Conservation (phyloP, 2,888 invertebrate species). For the Aquatica leii region DNA sequence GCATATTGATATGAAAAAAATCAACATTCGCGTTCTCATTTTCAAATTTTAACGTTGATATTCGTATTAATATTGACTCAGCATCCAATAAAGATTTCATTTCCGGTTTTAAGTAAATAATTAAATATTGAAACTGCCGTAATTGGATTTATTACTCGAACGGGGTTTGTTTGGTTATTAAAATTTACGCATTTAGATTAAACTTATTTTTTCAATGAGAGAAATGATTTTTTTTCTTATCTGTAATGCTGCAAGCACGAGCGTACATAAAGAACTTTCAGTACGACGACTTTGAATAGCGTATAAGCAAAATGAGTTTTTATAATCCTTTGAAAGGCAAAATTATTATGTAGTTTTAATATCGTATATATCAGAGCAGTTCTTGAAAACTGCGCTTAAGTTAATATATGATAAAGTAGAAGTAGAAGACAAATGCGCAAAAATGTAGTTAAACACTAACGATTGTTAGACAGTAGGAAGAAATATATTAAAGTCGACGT, state of each 20-base stretch:
- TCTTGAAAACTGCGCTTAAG: slow-evolving; percentile 6
- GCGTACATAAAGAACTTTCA: slow-evolving; percentile 28
- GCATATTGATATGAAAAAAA: background rate
- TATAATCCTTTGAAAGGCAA: slow-evolving; percentile 28
- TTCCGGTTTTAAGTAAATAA: slow-evolving; percentile 16
- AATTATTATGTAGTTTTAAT: slow-evolving; percentile 29
- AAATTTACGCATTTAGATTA: slow-evolving; percentile 3
- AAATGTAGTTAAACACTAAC: slow-evolving; percentile 19
- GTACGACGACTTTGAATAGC: slow-evolving; percentile 26
- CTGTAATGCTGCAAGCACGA: slow-evolving; percentile 28
- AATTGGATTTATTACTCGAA: slow-evolving; percentile 11
- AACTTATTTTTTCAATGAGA: background rate
- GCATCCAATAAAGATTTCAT: slow-evolving; percentile 14
- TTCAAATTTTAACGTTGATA: slow-evolving; percentile 8
- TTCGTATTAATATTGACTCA: slow-evolving; percentile 16
- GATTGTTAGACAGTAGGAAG: slow-evolving; percentile 22
- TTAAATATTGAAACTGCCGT: slow-evolving; percentile 14
- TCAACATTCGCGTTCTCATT: slow-evolving; percentile 5
- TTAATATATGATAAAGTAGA: background rate
- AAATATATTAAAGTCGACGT: slow-evolving; percentile 31
- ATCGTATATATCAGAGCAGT: slow-evolving; percentile 11
- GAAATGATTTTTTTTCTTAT: slow-evolving; percentile 24
- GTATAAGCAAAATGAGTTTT: slow-evolving; percentile 27
- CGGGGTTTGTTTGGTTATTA: slow-evolving; percentile 7
- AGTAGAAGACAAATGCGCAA: background rate